Evolutionary conservation across 2,113 vertebrate species (phyloP).

Genomic region (Pterocles burchelli): DNA sequence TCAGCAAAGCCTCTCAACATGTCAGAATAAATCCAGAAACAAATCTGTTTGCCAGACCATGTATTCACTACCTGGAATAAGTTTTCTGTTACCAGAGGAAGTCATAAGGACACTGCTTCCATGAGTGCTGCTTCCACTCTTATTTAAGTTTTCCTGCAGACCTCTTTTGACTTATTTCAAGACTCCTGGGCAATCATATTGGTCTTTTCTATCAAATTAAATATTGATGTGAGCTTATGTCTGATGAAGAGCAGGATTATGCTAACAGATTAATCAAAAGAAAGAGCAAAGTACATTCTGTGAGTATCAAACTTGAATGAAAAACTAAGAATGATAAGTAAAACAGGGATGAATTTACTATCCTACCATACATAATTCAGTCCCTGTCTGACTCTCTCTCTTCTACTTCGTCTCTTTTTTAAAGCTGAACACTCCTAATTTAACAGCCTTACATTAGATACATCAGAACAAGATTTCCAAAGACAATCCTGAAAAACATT

Average conservation of each 20-base stretch:
- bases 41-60: not conserved
- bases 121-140: not conserved
- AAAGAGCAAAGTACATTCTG: not conserved
- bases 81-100: not conserved
- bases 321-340: not conserved
- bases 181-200: not conserved
- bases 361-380: not conserved
- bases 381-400: not conserved
- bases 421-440: not conserved
- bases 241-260: not conserved
- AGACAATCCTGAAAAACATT: not conserved
- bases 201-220: not conserved
- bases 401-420: not conserved
- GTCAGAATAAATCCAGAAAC: not conserved
- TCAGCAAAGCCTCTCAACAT: not conserved
- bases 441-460: not conserved
- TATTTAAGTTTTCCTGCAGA: not conserved
- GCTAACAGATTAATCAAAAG: not conserved
- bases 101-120: not conserved
- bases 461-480: not conserved
- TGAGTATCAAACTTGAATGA: not conserved
- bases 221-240: not conserved
- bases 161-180: not conserved
- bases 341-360: not conserved
- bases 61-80: not conserved